Base-by-base conservation (phyloP, 2,113 vertebrate genomes). In the Setophaga coronata region DNA sequence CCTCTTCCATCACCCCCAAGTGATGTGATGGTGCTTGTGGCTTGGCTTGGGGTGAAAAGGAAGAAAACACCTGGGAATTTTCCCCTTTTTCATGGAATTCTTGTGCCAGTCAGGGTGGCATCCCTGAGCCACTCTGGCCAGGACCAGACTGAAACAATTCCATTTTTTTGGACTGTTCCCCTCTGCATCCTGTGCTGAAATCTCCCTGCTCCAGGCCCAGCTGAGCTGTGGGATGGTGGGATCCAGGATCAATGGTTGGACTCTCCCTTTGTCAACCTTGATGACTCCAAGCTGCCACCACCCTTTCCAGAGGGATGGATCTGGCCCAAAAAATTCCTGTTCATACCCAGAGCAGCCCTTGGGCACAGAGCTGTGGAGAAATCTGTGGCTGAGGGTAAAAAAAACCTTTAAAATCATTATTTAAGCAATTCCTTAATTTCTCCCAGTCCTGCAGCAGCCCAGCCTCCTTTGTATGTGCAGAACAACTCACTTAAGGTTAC, bases 111-210 rank as follows among this genome's bases (percentile, higher is more conserved):
- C 29, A 51, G 1, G 10, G 28, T 34, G 48, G 5, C 0, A 3
- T 10, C 4, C 36, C 28, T 0, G 4, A 42, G 60, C 45, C 20
- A 0, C 0, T 0, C n/a, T 48, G 38, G 20, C 16, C 43, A 28
- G 38, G 18, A 10, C 6, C 12, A n/a, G 66, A 5, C 8, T 29
- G 58, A 26, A 47, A 24, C 0, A 2, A 62, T 21, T 25, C 2
- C 0, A 0, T 31, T 57, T 9, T 73, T 43, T 10, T 1, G 8
- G 36, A 1, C 18, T 2, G 0, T 73, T 61, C 31, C 34, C 25
- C 9, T 65, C 31, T 33, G 15, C 10, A 11, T 15, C 51, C 10
- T 0, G 0, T 16, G 45, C 29, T 18, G 28, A 7, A 21, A 0
- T 1, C 21, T 67, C 9, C 1, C 43, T 17, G 26, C 70, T 62